Percentiles rank a stretch among this genome's conserved stretches.
phyloP scores from a whole-genome alignment of 2,797 vertebrate species.

The Otolemur crassicaudatus region DNA sequence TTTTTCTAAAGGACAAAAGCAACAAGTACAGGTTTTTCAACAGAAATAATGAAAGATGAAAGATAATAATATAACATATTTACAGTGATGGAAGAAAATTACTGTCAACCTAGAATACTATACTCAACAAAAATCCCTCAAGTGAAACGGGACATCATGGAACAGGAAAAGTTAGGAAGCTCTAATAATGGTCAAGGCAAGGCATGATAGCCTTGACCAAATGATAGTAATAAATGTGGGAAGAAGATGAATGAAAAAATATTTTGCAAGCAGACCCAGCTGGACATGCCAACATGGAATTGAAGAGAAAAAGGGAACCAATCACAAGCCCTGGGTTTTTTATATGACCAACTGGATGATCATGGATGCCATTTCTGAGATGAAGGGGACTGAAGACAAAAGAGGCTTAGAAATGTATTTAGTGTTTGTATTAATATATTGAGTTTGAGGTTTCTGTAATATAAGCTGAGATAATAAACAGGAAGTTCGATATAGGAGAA shows the following conservation, averaged over 20 bases:
- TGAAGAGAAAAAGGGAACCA: not conserved
- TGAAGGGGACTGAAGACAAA: not conserved
- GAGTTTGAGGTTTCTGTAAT: not conserved
- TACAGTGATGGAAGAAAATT: not conserved
- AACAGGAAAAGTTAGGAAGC: not conserved
- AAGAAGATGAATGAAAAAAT: not conserved
- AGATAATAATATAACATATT: not conserved
- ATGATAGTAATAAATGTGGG: not conserved
- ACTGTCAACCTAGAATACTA: not conserved
- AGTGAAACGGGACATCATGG: not conserved
- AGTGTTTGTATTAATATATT: not conserved
- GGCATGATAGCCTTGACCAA: not conserved
- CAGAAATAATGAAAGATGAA: not conserved
- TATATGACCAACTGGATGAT: not conserved
- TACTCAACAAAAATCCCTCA: not conserved
- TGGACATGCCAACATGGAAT: not conserved
- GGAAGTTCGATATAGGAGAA: not conserved
- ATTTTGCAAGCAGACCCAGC: not conserved
- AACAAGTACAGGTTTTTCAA: not conserved
- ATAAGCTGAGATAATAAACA: not conserved
- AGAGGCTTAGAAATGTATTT: not conserved
- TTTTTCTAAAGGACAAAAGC: conserved; percentile 13
- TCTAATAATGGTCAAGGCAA: not conserved
- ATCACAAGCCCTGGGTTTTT: not conserved
- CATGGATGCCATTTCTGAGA: not conserved